These are phyloP conservation scores for Myrmophylax atrothorax DNA, from an alignment of 2,113 vertebrate genomes.

Conservation along the genomic window DNA sequence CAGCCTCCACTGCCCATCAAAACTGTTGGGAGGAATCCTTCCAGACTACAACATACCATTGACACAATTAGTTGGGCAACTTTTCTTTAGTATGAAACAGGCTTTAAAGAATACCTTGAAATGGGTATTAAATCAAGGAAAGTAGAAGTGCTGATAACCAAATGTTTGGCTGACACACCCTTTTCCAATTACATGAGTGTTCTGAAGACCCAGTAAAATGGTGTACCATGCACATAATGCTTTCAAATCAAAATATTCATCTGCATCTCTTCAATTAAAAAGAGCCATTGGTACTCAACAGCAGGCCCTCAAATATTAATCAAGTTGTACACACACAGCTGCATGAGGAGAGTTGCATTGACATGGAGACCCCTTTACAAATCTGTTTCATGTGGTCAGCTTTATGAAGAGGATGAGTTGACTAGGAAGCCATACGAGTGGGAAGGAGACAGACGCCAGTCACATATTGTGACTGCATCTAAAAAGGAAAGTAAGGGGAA, in stretches of 20 bases:
- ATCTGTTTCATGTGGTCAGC: neutral
- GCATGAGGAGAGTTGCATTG: neutral
- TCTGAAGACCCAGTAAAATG: neutral
- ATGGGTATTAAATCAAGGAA: neutral
- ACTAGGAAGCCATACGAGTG: neutral
- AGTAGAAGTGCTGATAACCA: neutral
- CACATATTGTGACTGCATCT: neutral
- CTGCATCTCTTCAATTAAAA: neutral
- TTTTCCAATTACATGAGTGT: neutral
- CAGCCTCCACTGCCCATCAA: neutral
- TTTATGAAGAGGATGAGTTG: neutral
- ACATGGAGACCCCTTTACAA: neutral
- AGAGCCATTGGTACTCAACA: neutral
- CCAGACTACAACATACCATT: neutral
- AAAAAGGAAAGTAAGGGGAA: neutral
- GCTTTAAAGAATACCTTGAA: neutral
- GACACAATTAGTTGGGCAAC: neutral
- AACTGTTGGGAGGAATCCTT: neutral
- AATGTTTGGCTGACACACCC: neutral
- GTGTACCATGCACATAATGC: fast-evolving
- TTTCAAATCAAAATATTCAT: neutral
- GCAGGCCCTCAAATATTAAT: neutral
- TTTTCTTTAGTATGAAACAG: neutral
- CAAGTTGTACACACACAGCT: neutral
- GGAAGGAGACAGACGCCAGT: neutral